Percentiles rank a stretch among this genome's conserved stretches.
Evolutionary conservation across 2,113 vertebrate species (phyloP).

Genomic region (Chinchilla lanigera): DNA sequence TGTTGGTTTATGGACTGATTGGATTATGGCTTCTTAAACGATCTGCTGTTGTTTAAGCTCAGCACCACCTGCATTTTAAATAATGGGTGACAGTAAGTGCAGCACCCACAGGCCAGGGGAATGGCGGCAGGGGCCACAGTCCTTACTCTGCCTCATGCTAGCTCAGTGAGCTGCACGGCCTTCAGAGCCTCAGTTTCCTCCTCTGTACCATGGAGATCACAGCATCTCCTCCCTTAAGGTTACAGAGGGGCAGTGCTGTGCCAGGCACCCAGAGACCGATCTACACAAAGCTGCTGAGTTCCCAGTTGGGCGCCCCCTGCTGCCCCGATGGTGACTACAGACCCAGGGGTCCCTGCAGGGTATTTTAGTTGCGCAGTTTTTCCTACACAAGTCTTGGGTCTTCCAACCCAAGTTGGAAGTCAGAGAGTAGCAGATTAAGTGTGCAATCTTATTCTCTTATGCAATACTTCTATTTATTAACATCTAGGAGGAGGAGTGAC

Average conservation of each 20-base stretch:
- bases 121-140: not conserved
- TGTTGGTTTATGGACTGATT: not conserved
- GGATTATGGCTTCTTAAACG: not conserved
- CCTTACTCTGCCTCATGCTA: not conserved
- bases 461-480: slow-evolving; percentile 12
- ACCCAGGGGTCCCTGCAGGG: not conserved
- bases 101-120: not conserved
- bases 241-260: too few relatives aligned
- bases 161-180: not conserved
- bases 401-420: slow-evolving; percentile 4
- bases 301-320: not conserved
- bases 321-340: accelerated
- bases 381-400: not conserved
- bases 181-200: not conserved
- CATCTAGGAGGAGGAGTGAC: not conserved
- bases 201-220: not conserved
- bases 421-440: not conserved
- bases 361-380: not conserved
- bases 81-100: not conserved
- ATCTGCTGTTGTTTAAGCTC: not conserved
- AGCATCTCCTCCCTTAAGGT: accelerated
- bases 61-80: not conserved
- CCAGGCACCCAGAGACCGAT: not conserved
- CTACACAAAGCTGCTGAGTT: not conserved
- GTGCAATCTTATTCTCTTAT: not conserved